A percentile compares a stretch with the other conserved stretches of the same genome.
Conservation (phyloP, 1,140 invertebrate species). For the Venustaconcha ellipsiformis region DNA sequence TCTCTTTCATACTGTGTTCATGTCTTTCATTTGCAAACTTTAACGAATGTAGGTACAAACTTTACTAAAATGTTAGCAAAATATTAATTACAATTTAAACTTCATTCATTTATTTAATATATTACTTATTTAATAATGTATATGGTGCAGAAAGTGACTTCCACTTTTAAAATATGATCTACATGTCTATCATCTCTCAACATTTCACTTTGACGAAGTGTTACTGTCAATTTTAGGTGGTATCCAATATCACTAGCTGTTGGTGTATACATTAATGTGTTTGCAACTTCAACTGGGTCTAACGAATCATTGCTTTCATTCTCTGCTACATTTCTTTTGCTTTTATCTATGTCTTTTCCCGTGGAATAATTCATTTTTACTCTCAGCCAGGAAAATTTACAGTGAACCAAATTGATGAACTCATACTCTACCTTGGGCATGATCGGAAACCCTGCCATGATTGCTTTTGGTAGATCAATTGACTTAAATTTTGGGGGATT, state of each 20-base stretch:
- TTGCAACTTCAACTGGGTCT: conserved; percentile 28
- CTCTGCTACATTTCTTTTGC: conserved; percentile 23
- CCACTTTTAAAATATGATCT: conserved; percentile 72
- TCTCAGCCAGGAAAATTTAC: conserved; percentile 78
- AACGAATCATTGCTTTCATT: background rate
- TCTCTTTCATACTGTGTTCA: too few species aligned
- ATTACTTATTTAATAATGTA: too few species aligned
- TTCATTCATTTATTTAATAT: too few species aligned
- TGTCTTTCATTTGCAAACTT: too few species aligned
- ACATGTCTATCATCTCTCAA: conserved; percentile 72
- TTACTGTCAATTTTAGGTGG: conserved; percentile 77
- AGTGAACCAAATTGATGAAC: conserved; percentile 74
- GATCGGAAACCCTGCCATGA: conserved; percentile 81
- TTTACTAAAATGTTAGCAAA: too few species aligned
- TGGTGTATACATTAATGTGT: conserved; percentile 40
- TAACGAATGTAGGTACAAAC: too few species aligned
- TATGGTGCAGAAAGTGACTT: conserved; percentile 68
- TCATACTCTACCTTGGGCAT: conserved; percentile 82
- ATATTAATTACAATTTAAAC: too few species aligned
- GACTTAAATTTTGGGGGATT: conserved; percentile 82
- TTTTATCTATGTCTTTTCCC: background rate
- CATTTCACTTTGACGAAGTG: conserved; percentile 71
- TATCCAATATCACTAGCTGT: conserved; percentile 48
- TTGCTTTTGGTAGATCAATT: conserved; percentile 77
- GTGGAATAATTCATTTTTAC: conserved; percentile 25